Evolutionary conservation across 2,113 vertebrate genomes (phyloP), one percentile per base, ranked within the genome.

Genomic region (Spilogale gracilis): DNA sequence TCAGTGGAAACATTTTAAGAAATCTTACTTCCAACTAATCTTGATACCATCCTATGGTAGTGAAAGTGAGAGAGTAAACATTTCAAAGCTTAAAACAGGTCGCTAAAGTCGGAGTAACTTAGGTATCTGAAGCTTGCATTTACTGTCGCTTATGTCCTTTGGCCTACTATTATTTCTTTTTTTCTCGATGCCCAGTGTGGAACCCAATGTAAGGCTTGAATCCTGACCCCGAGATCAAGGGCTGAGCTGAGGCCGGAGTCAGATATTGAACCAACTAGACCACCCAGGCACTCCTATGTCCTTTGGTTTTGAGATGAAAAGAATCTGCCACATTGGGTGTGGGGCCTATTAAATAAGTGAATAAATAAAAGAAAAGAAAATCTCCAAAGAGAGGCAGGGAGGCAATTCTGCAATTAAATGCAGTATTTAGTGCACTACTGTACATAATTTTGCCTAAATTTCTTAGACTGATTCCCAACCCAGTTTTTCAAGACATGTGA

Each of bases 21-120:
- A 25, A 71, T 82, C 85, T 89, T 76, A 81, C 93, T 89, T 95
- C 61, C 94, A 96, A 76, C 14, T n/a, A 94, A 58, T 1, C 27
- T 74, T 6, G 3, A 25, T 89, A 74, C 23, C 58, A 73, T 60
- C 60, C 71, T 67, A 13, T 94, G 63, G 43, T 54, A 91, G 69
- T 38, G n/a, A 27, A 95, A 73, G 38, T 67, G 65, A 63, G 32
- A 54, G 85, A 56, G 17, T 25, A 74, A 32, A 79, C 50, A 89
- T 89, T 91, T 88, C 56, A 96, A 56, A 88, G 38, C 71, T 82
- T 76, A 87, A 11, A 78, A 25, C 81, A 32, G 4, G 4, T 32
- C 82, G 38, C 4, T 93, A n/a, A 94, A 79, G 16, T 25, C 78
- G 27, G 32, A 83, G 10, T 71, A 48, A 73, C n/a, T 73, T 30